A percentile compares a stretch with the other conserved stretches of the same genome.
Conservation (phyloP, 2,113 vertebrate species). For the Ptilonorhynchus violaceus region DNA sequence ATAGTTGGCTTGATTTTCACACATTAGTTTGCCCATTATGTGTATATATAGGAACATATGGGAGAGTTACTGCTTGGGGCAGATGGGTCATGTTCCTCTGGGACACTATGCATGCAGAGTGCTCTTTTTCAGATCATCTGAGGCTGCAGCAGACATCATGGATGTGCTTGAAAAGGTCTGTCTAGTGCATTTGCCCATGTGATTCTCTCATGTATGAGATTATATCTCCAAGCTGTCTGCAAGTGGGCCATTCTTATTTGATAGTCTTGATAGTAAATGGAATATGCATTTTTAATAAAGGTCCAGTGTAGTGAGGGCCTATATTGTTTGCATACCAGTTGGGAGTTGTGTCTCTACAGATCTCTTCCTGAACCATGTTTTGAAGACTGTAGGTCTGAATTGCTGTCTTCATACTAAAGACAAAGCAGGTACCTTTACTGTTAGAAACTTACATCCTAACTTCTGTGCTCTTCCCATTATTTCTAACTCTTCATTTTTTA, state of each 20-base stretch:
- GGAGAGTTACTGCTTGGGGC: not conserved
- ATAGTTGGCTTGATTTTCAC: not conserved
- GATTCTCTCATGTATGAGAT: not conserved
- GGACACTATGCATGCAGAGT: not conserved
- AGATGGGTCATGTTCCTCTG: slow-evolving; percentile 42
- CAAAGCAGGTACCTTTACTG: not conserved
- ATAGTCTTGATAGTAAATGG: not conserved
- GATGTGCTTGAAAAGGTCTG: not conserved
- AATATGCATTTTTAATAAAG: slow-evolving; percentile 6
- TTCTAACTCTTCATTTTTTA: not conserved
- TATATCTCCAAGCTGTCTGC: not conserved
- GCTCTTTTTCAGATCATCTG: not conserved
- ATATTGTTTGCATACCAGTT: not conserved
- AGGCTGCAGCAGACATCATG: not conserved
- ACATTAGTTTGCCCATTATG: not conserved
- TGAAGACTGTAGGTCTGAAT: not conserved
- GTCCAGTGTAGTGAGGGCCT: not conserved
- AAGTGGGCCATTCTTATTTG: not conserved
- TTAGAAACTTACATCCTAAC: not conserved
- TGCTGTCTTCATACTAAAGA: not conserved
- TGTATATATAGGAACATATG: slow-evolving; percentile 1
- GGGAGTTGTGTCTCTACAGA: not conserved
- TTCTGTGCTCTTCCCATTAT: not conserved
- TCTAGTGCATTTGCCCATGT: not conserved
- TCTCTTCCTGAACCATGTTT: not conserved